Base-by-base conservation (phyloP, 2,113 vertebrate genomes). In the Eulemur macaco region DNA sequence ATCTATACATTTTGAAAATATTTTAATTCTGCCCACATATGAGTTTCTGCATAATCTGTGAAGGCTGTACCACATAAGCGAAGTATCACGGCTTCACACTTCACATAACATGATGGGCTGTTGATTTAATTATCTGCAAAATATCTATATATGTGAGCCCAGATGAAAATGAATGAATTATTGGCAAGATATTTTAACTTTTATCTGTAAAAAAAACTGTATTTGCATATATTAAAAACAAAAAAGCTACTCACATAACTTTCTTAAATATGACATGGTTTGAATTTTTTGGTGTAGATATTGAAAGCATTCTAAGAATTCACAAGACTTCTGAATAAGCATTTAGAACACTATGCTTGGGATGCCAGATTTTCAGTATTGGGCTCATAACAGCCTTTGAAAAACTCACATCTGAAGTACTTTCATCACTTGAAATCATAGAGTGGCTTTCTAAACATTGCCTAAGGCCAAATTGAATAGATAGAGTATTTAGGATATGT, bases 241-340 rank as follows among this genome's bases (percentile, higher is more conserved):
- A 77, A 60, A 60, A 60, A 63, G 54, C 14, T 47, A 58, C 23
- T 90, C 56, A 52, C 2, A 17, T 47, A 64, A 31, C 77, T 82
- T 64, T 88, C 56, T 93, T 77, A 60, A 25, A n/a, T 82, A n/a
- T 91, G 47, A 71, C 37, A 1, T 27, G 31, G 47, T 88, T 96
- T 80, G 14, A 52, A 17, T 66, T 54, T n/a, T 95, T 60, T 76
- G 4, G 76, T 58, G 21, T 69, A 18, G 60, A 47, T 82, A 89
- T 37, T 73, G 73, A 97, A 91, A 94, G 10, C 27, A 11, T 74
- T 56, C 60, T 81, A 82, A 86, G 86, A 94, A 86, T 58, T 52
- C 45, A 86, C 5, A 84, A 76, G 80, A 69, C 50, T n/a, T 34
- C 27, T 76, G 56, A 56, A 39, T 42, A 88, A 90, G 85, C 34